Conservation (phyloP, 2,113 vertebrate genomes). For the Hassar affinis region DNA sequence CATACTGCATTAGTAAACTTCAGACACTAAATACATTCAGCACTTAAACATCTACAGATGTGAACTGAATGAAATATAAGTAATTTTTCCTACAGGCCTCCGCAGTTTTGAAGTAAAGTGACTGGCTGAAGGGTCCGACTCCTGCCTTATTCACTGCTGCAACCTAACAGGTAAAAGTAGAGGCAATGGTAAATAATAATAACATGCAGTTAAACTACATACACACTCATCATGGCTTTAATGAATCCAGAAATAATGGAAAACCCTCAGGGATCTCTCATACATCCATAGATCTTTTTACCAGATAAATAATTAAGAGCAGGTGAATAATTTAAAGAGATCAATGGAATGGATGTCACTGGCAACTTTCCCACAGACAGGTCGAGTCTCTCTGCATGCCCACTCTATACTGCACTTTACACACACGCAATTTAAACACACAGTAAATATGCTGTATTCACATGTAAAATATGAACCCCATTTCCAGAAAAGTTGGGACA, state of each 20-base stretch:
- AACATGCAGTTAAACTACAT: neutral
- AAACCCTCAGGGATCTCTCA: constrained; percentile 52
- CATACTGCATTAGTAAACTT: too few species aligned
- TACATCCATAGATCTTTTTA: constrained; percentile 72
- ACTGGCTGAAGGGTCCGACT: constrained; percentile 82
- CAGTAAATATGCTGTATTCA: neutral
- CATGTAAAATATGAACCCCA: too few species aligned
- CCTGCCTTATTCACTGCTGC: constrained; percentile 85
- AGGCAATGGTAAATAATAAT: neutral
- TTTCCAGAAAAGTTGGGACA: too few species aligned
- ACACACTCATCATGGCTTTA: constrained; percentile 54
- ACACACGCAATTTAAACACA: neutral
- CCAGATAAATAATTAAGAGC: constrained; percentile 71
- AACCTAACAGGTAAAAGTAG: constrained; percentile 71
- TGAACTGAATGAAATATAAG: neutral
- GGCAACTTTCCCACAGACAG: constrained; percentile 54
- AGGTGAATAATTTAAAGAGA: constrained; percentile 71
- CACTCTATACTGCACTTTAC: constrained; percentile 6
- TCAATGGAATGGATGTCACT: constrained; percentile 59
- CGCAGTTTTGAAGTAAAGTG: constrained; percentile 89
- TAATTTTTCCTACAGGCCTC: constrained; percentile 84
- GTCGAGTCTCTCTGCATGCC: constrained; percentile 26
- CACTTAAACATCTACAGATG: neutral
- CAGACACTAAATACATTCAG: neutral
- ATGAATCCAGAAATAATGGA: constrained; percentile 72